Percentiles rank a stretch among this genome's conserved stretches.
Evolutionary conservation across 2,113 vertebrate genomes (phyloP).

Genomic region (Geococcyx californianus): DNA sequence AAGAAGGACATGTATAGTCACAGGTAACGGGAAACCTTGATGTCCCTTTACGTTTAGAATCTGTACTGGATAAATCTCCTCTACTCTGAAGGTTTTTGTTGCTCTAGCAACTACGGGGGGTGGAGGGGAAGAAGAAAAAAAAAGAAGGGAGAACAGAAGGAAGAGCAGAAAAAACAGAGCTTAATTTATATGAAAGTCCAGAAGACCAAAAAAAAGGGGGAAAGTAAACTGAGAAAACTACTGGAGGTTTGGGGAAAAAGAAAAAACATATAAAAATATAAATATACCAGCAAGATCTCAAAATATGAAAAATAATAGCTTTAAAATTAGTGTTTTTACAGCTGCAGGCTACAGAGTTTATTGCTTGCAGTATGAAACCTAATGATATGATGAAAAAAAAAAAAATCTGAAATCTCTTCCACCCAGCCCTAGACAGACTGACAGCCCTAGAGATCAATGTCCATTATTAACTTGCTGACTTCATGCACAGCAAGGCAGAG

Average conservation of each 20-base stretch:
- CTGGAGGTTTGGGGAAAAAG: neutral
- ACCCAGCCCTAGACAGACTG: neutral
- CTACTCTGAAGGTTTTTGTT: neutral
- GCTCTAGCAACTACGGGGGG: neutral
- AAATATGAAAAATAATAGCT: neutral
- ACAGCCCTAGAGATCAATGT: constrained; percentile 37
- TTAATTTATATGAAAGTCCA: neutral
- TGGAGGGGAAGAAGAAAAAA: neutral
- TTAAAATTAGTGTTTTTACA: constrained; percentile 37
- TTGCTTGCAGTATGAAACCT: constrained; percentile 32
- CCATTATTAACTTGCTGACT: constrained; percentile 47
- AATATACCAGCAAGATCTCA: neutral
- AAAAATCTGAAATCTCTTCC: neutral
- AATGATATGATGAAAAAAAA: constrained; percentile 22
- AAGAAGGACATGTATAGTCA: neutral
- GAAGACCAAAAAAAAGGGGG: neutral
- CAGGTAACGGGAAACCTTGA: neutral
- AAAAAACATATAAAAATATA: neutral
- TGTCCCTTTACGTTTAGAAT: neutral
- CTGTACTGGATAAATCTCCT: neutral
- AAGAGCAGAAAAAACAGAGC: neutral
- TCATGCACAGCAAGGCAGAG: constrained; percentile 26
- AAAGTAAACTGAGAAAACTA: neutral
- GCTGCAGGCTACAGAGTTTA: constrained; percentile 20
- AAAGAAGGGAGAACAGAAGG: neutral